phyloP scores from a whole-genome alignment of 2,797 vertebrate species.

The Hozukius guyotensis region DNA sequence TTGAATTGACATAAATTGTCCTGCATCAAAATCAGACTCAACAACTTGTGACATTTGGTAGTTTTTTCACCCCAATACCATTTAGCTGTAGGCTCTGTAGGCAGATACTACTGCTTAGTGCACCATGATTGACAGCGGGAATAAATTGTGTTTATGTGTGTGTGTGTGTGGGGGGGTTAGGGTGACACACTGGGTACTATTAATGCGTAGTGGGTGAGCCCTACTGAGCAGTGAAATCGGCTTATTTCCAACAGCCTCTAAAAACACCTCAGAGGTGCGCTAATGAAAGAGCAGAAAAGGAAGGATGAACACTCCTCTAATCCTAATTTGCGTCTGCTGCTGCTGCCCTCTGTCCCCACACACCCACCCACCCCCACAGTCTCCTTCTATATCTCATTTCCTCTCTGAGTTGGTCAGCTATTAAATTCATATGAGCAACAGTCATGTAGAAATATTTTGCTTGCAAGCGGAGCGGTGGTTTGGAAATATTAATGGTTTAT shows the following conservation, averaged over 20 bases:
- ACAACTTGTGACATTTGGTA: conserved; percentile 40
- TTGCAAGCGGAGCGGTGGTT: conserved; percentile 2
- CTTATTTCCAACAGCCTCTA: conserved; percentile 74
- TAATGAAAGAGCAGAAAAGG: conserved; percentile 67
- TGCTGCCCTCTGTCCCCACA: conserved; percentile 5
- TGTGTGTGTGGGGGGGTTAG: not conserved
- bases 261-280: conserved; percentile 74
- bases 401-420: conserved; percentile 26
- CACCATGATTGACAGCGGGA: conserved; percentile 48
- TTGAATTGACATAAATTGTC: conserved; percentile 69
- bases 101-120: conserved; percentile 25
- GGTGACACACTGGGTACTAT: conserved; percentile 29
- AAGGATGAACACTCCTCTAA: conserved; percentile 72
- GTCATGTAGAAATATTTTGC: conserved; percentile 24
- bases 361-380: not conserved
- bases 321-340: conserved; percentile 70
- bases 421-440: conserved; percentile 14
- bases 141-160: conserved; percentile 23
- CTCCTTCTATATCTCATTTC: conserved; percentile 19
- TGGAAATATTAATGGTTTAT: conserved; percentile 29
- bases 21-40: conserved; percentile 54
- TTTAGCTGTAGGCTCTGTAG: conserved; percentile 9
- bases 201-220: conserved; percentile 68
- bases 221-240: conserved; percentile 70
- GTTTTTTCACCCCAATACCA: not conserved